Base-by-base conservation (phyloP, 2,888 invertebrate genomes). In the Orthosia gothica region DNA sequence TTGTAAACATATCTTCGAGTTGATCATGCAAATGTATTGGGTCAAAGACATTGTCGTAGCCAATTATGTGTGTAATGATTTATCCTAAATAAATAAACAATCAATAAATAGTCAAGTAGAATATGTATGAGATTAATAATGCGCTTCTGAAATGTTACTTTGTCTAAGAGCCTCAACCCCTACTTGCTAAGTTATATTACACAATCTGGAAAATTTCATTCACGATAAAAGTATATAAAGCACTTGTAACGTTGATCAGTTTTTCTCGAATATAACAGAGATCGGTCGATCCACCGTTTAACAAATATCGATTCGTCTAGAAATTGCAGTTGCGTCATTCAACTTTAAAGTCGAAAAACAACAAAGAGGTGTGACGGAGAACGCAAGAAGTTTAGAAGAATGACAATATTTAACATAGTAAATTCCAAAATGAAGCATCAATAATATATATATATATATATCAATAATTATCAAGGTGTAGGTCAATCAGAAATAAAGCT, bases 291-390 rank as follows among this genome's bases (percentile, higher is more conserved):
- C 3, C 50, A 58, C 13, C n/a, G 20, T n/a, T 78, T n/a, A 47
- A 45, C 15, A 50, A 76, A 74, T 54, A 59, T 74, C 47, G 74
- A 73, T 63, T 54, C 52, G 23, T 64, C 81, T 80, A 58, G 74
- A 76, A 76, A 74, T 80, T 58, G 0, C 16, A 15, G 52, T 76
- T 76, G 58, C 76, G 23, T 81, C 63, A 64, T 15, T 54, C 11
- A 47, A 50, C 73, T 16, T 1, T 50, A 23, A 71, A 45, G 52
- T 73, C 62, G 16, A 52, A 20, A 16, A 20, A 45, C 47, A 62
- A 26, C 12, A 47, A 45, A 61, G 18, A 55, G 13, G 13, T 40
- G 47, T 73, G 7, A 50, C 55, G 45, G 26, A 52, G 20, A 57
- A 55, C 32, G 45, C 55, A n/a, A 18, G 11, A 45, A 15, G 7